Conservation (phyloP, 2,797 vertebrate genomes). For the Podarcis lilfordi region DNA sequence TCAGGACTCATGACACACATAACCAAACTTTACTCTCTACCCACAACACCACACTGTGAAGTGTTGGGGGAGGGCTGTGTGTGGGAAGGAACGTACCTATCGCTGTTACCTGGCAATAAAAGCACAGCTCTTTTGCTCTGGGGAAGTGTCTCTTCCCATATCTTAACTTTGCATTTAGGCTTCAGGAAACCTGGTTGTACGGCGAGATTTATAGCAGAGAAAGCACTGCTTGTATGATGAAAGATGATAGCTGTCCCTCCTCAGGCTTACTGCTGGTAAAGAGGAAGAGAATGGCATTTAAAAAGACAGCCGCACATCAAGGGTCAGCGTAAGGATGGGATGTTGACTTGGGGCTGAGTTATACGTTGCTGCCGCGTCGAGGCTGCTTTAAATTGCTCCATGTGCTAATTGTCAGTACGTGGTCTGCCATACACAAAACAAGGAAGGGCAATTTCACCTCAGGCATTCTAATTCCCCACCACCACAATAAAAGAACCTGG, state of each 20-base stretch:
- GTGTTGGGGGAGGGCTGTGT: not conserved
- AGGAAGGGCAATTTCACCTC: not conserved
- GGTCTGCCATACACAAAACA: not conserved
- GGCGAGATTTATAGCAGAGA: slow-evolving; percentile 22
- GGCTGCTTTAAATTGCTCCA: not conserved
- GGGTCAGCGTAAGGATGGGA: slow-evolving; percentile 3
- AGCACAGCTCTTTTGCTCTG: not conserved
- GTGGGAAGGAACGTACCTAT: not conserved
- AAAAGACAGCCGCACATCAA: slow-evolving; percentile 14
- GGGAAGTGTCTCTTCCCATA: slow-evolving; percentile 37
- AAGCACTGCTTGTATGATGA: slow-evolving; percentile 2
- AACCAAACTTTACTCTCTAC: not conserved
- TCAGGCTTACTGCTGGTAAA: slow-evolving; percentile 12
- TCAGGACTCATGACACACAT: too few relatives aligned
- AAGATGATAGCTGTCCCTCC: slow-evolving; percentile 9
- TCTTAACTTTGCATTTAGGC: not conserved
- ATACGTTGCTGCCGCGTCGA: not conserved
- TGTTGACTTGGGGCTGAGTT: not conserved
- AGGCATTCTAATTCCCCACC: not conserved
- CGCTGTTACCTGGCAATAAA: slow-evolving; percentile 22
- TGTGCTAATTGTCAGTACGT: not conserved
- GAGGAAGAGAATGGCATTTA: slow-evolving; percentile 10
- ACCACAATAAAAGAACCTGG: not conserved
- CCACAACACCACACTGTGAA: not conserved
- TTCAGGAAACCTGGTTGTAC: not conserved